Evolutionary conservation across 1,140 invertebrate species (phyloP).

Genomic region (Apis laboriosa): DNA sequence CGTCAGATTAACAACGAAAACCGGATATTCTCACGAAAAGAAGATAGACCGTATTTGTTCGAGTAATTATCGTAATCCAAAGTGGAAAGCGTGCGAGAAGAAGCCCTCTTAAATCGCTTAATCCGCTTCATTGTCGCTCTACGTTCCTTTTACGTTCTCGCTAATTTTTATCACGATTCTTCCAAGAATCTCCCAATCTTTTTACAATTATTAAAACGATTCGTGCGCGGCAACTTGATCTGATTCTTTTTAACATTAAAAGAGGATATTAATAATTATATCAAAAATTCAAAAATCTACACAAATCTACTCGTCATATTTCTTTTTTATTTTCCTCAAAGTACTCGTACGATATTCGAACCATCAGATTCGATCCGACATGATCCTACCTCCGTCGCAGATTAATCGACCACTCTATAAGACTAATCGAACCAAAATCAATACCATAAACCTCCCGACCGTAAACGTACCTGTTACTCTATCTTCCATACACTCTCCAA

Average conservation of each 20-base stretch:
- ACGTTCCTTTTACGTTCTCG: slow-evolving; percentile 31
- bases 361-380: too few species aligned
- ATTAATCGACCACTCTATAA: too few species aligned
- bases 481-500: too few species aligned
- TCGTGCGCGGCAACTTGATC: not conserved
- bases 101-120: slow-evolving; percentile 15
- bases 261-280: too few species aligned
- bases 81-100: not conserved
- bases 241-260: too few species aligned
- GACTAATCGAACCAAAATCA: too few species aligned
- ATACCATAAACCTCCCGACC: not conserved
- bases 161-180: slow-evolving; percentile 53
- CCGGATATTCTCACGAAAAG: not conserved
- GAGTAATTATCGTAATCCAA: not conserved
- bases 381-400: too few species aligned
- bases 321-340: too few species aligned
- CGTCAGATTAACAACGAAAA: not conserved
- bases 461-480: slow-evolving; percentile 10
- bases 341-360: too few species aligned
- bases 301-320: too few species aligned
- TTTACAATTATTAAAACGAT: not conserved
- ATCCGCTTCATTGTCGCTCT: slow-evolving; percentile 51
- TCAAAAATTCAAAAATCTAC: too few species aligned
- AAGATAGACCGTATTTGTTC: not conserved
- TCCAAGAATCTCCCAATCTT: not conserved